Percentiles rank a stretch among this genome's conserved stretches.
phyloP scores from a whole-genome alignment of 2,797 vertebrate species.

The Champsocephalus esox region DNA sequence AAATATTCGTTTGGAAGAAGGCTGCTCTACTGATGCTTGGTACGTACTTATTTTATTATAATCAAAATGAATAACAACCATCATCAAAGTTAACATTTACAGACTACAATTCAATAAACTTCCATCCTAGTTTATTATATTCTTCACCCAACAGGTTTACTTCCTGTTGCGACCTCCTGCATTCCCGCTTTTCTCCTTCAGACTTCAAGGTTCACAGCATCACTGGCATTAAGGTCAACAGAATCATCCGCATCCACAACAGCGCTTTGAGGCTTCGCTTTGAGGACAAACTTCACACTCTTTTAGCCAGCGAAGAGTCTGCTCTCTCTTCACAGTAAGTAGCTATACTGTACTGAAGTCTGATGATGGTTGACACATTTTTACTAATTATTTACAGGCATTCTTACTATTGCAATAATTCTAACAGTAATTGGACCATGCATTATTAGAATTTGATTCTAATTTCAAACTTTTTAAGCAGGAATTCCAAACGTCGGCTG shows the following conservation, averaged over 20 bases:
- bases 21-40: constrained; percentile 84
- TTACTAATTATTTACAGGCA: background rate
- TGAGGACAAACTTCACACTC: constrained; percentile 86
- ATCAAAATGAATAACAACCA: background rate
- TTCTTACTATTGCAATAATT: background rate
- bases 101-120: background rate
- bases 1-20: constrained; percentile 90
- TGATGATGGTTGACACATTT: background rate
- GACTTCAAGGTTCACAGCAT: constrained; percentile 83
- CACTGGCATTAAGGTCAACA: constrained; percentile 84
- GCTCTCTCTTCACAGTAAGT: constrained; percentile 75
- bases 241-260: constrained; percentile 87
- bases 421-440: background rate
- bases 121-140: constrained; percentile 8
- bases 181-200: constrained; percentile 84
- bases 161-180: constrained; percentile 86
- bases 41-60: constrained; percentile 52
- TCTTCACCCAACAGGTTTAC: constrained; percentile 81
- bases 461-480: constrained; percentile 50
- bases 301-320: constrained; percentile 78
- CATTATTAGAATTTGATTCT: background rate
- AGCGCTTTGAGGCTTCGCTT: constrained; percentile 86
- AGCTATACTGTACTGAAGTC: constrained; percentile 5
- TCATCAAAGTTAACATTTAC: background rate
- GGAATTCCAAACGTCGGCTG: constrained; percentile 83